Evolutionary conservation across 2,113 vertebrate species (phyloP).

Genomic region (Chlamydotis undulata): DNA sequence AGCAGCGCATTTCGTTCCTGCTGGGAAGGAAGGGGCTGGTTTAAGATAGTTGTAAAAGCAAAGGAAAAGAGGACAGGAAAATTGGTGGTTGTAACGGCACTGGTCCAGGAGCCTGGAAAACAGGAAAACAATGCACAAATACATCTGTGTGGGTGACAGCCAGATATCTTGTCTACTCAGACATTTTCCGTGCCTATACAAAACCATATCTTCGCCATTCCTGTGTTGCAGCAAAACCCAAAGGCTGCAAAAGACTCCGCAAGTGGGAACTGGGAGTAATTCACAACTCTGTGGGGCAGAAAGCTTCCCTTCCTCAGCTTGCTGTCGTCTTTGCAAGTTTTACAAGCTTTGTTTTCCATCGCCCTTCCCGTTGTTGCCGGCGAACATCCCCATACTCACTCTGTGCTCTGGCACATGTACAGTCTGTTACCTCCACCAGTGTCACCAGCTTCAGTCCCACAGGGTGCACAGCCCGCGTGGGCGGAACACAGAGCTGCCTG

Average conservation of each 20-base stretch:
- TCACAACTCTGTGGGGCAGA: background rate
- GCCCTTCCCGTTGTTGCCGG: background rate
- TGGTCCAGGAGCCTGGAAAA: background rate
- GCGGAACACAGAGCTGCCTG: background rate
- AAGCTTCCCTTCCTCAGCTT: background rate
- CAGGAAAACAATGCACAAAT: background rate
- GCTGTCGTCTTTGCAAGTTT: background rate
- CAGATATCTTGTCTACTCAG: background rate
- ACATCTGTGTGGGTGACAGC: background rate
- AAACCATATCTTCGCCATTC: background rate
- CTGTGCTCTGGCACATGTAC: accelerated
- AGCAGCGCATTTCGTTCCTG: background rate
- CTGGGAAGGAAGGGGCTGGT: background rate
- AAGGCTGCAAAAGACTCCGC: background rate
- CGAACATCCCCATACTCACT: background rate
- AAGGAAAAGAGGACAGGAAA: conserved; percentile 5
- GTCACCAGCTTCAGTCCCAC: background rate
- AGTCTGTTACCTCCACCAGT: accelerated
- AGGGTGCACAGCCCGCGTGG: background rate
- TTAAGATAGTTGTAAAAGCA: background rate
- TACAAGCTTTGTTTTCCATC: background rate
- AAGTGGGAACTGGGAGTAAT: background rate
- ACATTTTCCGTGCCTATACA: background rate
- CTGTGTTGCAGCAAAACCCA: background rate
- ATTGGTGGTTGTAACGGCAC: background rate